Conservation (phyloP, 2,888 invertebrate genomes). For the Pseudococcus jackbeardsleyi region DNA sequence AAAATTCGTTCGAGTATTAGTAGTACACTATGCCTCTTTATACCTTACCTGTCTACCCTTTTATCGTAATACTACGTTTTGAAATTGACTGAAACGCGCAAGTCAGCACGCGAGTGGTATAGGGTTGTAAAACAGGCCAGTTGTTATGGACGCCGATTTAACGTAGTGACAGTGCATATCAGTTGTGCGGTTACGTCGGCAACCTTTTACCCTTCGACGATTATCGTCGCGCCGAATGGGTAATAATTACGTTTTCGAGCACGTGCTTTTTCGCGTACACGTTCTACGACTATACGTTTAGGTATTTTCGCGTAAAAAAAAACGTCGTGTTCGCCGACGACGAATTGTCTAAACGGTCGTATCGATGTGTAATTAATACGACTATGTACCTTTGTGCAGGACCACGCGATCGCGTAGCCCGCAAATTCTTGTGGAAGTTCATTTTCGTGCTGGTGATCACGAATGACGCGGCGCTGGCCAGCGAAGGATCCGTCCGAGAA, state of each 20-base stretch:
- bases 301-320: neutral
- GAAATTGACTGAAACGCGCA: neutral
- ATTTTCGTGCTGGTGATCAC: conserved; percentile 27
- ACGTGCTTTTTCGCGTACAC: conserved; percentile 15
- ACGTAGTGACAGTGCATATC: conserved; percentile 37
- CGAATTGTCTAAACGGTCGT: neutral
- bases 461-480: conserved; percentile 54
- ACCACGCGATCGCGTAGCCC: neutral
- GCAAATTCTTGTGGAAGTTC: conserved; percentile 22
- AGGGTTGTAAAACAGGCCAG: neutral
- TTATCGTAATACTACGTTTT: neutral
- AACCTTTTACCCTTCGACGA: conserved; percentile 1
- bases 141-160: conserved; percentile 37
- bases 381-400: conserved; percentile 21
- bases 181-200: conserved; percentile 40
- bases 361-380: conserved; percentile 25
- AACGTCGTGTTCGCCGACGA: neutral
- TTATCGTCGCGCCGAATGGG: conserved; percentile 28
- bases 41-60: neutral
- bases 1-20: conserved; percentile 1
- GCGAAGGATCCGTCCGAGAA: conserved; percentile 57
- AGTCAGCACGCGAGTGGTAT: neutral
- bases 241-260: conserved; percentile 25
- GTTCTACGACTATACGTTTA: neutral
- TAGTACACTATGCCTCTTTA: neutral